These are phyloP conservation scores for Channa argus DNA, from an alignment of 2,113 vertebrate genomes.

Conservation along the genomic window DNA sequence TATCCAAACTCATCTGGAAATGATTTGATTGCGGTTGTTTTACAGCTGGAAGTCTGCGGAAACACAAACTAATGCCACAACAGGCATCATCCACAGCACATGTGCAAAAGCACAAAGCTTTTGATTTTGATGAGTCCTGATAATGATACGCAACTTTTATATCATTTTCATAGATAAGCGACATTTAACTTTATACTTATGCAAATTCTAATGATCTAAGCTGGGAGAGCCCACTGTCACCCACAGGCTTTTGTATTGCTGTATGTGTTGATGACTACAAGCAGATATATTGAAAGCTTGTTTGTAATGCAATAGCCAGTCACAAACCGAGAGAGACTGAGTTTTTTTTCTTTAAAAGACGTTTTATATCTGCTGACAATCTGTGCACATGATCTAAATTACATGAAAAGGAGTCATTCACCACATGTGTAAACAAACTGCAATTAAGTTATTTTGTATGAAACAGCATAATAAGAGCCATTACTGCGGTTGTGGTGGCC, in stretches of 20 bases:
- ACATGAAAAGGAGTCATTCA: conserved; percentile 35
- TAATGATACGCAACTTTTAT: background rate
- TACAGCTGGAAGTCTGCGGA: conserved; percentile 15
- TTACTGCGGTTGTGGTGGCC: conserved; percentile 46
- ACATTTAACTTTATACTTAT: conserved; percentile 2
- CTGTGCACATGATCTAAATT: conserved; percentile 44
- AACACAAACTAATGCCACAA: background rate
- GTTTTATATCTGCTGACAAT: conserved; percentile 44
- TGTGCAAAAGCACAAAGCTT: conserved; percentile 1
- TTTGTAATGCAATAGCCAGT: conserved; percentile 30
- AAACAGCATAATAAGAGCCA: conserved; percentile 57
- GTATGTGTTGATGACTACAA: conserved; percentile 7
- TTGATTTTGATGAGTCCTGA: background rate
- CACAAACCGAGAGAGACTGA: background rate
- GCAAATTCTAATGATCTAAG: conserved; percentile 2
- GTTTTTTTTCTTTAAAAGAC: conserved; percentile 6
- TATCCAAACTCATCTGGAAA: too few relatives aligned
- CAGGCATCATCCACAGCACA: background rate
- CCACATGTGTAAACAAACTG: conserved; percentile 56
- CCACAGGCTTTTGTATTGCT: conserved; percentile 2
- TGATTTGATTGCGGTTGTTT: background rate
- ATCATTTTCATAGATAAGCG: conserved; percentile 23
- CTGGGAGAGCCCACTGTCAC: background rate
- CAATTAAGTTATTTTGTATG: conserved; percentile 60
- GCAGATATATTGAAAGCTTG: conserved; percentile 16